Conservation (phyloP, 2,888 invertebrate genomes). For the Anodontia alba region DNA sequence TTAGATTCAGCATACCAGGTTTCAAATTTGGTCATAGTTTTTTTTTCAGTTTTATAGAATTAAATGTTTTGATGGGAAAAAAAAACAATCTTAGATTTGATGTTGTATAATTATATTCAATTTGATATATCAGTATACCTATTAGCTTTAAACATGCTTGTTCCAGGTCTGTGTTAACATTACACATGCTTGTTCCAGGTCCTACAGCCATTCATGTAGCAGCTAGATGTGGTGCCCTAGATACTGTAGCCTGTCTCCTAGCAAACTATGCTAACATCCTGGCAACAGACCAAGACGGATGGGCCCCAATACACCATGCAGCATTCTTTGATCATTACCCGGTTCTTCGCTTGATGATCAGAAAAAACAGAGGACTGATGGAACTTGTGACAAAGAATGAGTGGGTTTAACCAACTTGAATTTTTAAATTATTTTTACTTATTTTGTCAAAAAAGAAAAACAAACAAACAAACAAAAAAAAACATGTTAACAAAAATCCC, state of each 20-base stretch:
- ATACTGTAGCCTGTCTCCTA: conserved; percentile 83
- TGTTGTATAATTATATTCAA: no score
- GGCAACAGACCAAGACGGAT: conserved; percentile 82
- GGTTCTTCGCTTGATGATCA: conserved; percentile 80
- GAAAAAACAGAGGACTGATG: conserved; percentile 80
- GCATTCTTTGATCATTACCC: conserved; percentile 84
- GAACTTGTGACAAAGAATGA: conserved; percentile 83
- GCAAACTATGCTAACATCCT: conserved; percentile 81
- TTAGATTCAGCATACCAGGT: no score
- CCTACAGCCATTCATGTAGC: conserved; percentile 84
- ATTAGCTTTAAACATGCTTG: no score
- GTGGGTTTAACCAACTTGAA: conserved; percentile 66
- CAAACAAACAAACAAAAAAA: no score
- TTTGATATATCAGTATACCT: no score
- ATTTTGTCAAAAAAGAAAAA: neutral
- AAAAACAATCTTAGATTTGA: no score
- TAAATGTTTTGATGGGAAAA: no score
- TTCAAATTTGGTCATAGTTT: no score
- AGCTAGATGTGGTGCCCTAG: conserved; percentile 83
- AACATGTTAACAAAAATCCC: no score
- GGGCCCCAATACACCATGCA: conserved; percentile 84
- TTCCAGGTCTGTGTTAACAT: neutral
- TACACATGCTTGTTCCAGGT: conserved; percentile 67
- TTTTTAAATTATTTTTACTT: neutral
- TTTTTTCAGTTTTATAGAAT: no score